phyloP scores from a whole-genome alignment of 2,888 invertebrate species.

The Drosophila kambysellisi region DNA sequence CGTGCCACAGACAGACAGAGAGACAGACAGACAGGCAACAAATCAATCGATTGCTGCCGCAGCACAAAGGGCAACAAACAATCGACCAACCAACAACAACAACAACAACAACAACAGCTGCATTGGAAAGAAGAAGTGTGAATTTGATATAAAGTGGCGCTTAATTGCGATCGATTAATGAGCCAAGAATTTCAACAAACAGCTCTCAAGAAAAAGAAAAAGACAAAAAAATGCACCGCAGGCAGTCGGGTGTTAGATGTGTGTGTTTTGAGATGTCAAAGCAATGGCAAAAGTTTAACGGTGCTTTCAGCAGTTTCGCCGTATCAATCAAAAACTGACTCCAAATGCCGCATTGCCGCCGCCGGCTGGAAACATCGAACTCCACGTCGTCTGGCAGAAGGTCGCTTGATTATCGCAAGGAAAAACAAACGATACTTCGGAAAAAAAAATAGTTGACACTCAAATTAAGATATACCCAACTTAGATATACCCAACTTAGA shows the following conservation, averaged over 20 bases:
- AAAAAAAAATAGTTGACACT: not conserved
- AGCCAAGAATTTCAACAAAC: conserved; percentile 68
- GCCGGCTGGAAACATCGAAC: conserved; percentile 32
- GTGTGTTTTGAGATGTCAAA: conserved; percentile 31
- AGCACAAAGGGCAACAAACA: conserved; percentile 35
- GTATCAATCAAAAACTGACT: conserved; percentile 44
- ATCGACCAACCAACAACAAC: conserved; percentile 17
- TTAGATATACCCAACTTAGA: not conserved
- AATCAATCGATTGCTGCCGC: conserved; percentile 39
- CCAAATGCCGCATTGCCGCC: conserved; percentile 11
- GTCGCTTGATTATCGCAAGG: conserved; percentile 22
- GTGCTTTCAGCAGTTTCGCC: conserved; percentile 54
- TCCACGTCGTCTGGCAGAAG: conserved; percentile 34
- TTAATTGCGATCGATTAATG: conserved; percentile 79
- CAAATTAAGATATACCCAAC: not conserved
- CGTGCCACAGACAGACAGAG: conserved; percentile 48
- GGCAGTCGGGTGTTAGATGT: conserved; percentile 42
- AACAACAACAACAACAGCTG: conserved; percentile 12
- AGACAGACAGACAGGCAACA: conserved; percentile 45
- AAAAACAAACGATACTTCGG: not conserved
- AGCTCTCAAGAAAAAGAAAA: not conserved
- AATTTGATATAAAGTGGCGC: conserved; percentile 75
- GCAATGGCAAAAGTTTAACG: conserved; percentile 75
- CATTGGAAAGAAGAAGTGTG: conserved; percentile 34
- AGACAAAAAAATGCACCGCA: conserved; percentile 1